Evolutionary conservation across 1,140 invertebrate species (phyloP).

Genomic region (Centruroides vittatus): DNA sequence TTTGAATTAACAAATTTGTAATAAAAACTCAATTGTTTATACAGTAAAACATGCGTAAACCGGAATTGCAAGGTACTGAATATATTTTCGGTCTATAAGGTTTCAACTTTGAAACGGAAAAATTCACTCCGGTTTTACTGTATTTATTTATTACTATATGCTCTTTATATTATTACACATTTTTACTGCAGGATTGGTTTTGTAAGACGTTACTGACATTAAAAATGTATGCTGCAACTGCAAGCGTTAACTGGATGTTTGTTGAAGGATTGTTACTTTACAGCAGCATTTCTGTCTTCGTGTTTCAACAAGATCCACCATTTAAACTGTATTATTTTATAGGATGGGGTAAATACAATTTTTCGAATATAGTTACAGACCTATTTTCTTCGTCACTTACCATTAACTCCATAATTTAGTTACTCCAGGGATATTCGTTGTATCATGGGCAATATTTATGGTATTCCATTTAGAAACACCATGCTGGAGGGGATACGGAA

Average conservation of each 20-base stretch:
- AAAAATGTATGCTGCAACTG: conserved; percentile 34
- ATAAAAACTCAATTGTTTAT: too few species aligned
- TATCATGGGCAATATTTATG: conserved; percentile 29
- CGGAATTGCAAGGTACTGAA: too few species aligned
- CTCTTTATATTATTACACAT: too few species aligned
- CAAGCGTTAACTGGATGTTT: conserved; percentile 44
- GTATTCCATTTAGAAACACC: conserved; percentile 14
- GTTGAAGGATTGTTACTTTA: conserved; percentile 40
- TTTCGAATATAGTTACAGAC: too few species aligned
- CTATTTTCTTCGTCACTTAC: too few species aligned
- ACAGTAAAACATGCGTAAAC: too few species aligned
- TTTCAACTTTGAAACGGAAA: too few species aligned
- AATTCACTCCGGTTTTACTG: too few species aligned
- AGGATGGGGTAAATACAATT: conserved; percentile 35
- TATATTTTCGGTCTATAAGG: too few species aligned
- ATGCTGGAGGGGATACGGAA: conserved; percentile 33
- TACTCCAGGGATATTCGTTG: conserved; percentile 30
- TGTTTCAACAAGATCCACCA: conserved; percentile 34
- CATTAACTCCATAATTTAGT: conserved; percentile 16
- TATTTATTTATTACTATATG: too few species aligned
- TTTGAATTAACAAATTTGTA: too few species aligned
- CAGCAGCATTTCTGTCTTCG: conserved; percentile 32
- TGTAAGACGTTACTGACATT: conserved; percentile 34
- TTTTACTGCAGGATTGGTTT: conserved; percentile 28
- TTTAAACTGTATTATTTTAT: conserved; percentile 36